Evolutionary conservation across 37 sponge, comb jelly and placozoan genomes (phyloP), one percentile per base, ranked within the genome.

Genomic region (Bolinopsis microptera): DNA sequence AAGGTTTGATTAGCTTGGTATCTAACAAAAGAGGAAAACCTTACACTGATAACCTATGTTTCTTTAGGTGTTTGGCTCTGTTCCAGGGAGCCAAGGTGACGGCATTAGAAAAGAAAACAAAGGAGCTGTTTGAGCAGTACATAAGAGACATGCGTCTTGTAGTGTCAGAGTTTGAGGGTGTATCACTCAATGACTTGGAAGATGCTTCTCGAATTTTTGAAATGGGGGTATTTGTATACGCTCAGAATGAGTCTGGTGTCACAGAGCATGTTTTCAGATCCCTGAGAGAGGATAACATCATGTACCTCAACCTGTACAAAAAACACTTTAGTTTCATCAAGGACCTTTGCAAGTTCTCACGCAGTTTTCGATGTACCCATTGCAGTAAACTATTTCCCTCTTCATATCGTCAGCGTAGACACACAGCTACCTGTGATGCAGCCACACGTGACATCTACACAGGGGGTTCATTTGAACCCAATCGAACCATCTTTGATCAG

Each of bases 61-160:
- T 80, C 82, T 80, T 80, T 22, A 32, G 82, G 37, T 80, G 82
- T 80, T 9, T 80, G 9, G 82, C 82, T 34, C 82, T 80, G 2
- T 36, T 32, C 22, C 34, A 33, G 2, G 82, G 82, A 36, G 35
- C 82, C 21, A 22, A 28, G 21, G 21, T 35, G 35, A 32, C 24
- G 35, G 9, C 35, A 13, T 30, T 80, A 36, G 82, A 80, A 33
- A 80, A 33, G 22, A 3, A 27, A 36, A 80, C 82, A 8, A 80
- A 80, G 9, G 23, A 33, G 3, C 37, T 80, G 1, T 16, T 80
- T 32, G 3, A 28, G 1, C 5, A 35, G 38, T 80, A 34, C 32
- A 32, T 33, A 3, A 1, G 32, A 24, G 1, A 80, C 0, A 13
- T 13, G 1, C 5, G 23, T 34, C 24, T 80, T 13, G 23, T 8